Percentiles rank a stretch among this genome's conserved stretches.
phyloP scores from a whole-genome alignment of 2,113 vertebrate genomes.

The Microcebus tavaratra region DNA sequence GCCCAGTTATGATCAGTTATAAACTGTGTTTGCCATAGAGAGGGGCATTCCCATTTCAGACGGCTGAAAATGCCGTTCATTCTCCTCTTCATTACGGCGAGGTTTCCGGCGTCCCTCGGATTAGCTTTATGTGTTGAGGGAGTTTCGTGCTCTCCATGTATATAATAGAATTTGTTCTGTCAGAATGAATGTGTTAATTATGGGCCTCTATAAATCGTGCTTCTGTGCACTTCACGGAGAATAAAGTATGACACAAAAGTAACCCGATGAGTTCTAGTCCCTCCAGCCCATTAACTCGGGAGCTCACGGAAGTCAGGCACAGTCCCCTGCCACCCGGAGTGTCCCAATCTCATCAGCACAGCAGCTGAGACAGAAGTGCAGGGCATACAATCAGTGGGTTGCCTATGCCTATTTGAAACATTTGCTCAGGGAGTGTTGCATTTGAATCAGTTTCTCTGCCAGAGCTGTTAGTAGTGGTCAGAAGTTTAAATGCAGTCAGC shows the following conservation, averaged over 20 bases:
- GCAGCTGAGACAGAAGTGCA: neutral
- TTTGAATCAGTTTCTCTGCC: conserved; percentile 45
- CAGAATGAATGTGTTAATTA: conserved; percentile 64
- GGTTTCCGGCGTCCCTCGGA: conserved; percentile 63
- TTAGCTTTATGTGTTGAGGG: conserved; percentile 49
- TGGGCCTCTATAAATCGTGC: conserved; percentile 36
- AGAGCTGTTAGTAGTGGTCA: conserved; percentile 44
- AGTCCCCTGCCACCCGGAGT: neutral
- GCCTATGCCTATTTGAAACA: conserved; percentile 42
- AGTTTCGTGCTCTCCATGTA: conserved; percentile 57
- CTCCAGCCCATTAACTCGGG: conserved; percentile 60
- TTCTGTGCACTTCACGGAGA: conserved; percentile 17
- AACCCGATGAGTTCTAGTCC: neutral
- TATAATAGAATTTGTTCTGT: conserved; percentile 61
- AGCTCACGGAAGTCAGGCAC: neutral
- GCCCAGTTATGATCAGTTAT: neutral
- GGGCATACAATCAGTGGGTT: neutral
- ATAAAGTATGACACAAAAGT: conserved; percentile 17
- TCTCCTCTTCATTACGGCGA: conserved; percentile 65
- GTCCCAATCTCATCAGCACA: conserved; percentile 19
- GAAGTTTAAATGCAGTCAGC: neutral
- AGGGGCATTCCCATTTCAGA: conserved; percentile 65
- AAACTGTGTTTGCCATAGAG: conserved; percentile 7
- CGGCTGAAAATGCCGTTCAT: conserved; percentile 63
- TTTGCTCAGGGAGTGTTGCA: neutral